Base-by-base conservation (phyloP, 2,888 invertebrate species). In the Macropis europaea region DNA sequence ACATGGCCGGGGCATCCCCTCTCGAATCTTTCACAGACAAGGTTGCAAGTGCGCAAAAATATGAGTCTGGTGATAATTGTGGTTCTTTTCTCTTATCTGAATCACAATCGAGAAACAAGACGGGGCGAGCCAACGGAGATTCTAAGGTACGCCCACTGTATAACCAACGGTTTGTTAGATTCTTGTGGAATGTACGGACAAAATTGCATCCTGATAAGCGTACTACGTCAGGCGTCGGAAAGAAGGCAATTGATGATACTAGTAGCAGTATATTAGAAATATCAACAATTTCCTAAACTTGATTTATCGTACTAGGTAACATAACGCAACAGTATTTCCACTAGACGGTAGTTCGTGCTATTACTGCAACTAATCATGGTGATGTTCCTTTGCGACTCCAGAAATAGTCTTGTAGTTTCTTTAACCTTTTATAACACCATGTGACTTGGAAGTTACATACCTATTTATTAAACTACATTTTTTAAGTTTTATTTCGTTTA, bases 181-280 rank as follows among this genome's bases (percentile, higher is more conserved):
- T 73, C 60, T 28, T 19, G 42, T 32, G 32, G 54, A 57, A 48
- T 30, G 71, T 53, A 57, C 52, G 63, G 38, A 47, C 60, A 66
- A 77, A 82, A 79, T 81, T 66, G 68, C 73, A 71, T 71, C 68
- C 69, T 61, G 80, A 80, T 77, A 77, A 77, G 80, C 62, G 56
- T 54, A 28, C 52, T 50, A 59, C 62, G 38, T 38, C 28, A 48
- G 22, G 48, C 28, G 60, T 43, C 38, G 69, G 48, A 59, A 53
- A 73, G 52, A 63, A 68, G 43, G 47, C 47, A 59, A 74, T 68
- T 28, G 70, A 57, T 67, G 52, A 30, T 36, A 34, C n/a, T 30
- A 15, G 30, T 30, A 26, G 24, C 43, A 48, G 28, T 64, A 36
- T 63, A 73, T 30, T 15, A 64, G 69, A 60, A 73, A 62, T 72